Evolutionary conservation across 2,113 vertebrate genomes (phyloP).

Genomic region (Eulemur macaco): DNA sequence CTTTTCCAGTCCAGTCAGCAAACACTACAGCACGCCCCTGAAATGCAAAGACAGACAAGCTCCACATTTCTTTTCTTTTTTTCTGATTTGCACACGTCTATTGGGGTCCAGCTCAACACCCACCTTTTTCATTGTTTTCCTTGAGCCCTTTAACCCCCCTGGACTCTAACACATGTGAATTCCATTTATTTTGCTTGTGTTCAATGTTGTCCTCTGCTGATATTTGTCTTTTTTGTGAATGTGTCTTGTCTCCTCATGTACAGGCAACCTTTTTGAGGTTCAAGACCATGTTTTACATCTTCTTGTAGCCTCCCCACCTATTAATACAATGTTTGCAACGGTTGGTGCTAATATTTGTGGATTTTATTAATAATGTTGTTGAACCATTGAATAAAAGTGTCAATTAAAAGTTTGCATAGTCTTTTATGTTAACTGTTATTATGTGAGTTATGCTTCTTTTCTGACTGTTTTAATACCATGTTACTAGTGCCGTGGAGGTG

Average conservation of each 20-base stretch:
- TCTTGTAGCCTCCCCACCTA: not conserved
- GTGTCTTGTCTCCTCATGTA: not conserved
- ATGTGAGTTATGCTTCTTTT: not conserved
- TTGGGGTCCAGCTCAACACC: not conserved
- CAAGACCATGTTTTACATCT: not conserved
- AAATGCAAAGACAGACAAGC: conserved; percentile 17
- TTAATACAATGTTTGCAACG: not conserved
- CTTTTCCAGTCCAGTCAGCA: conserved; percentile 61
- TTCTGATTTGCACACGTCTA: not conserved
- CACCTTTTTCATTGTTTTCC: not conserved
- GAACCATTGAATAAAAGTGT: not conserved
- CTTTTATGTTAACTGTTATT: not conserved
- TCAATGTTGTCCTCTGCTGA: not conserved
- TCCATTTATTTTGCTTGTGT: not conserved
- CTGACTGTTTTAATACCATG: not conserved
- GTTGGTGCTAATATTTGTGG: not conserved
- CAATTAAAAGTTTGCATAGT: not conserved
- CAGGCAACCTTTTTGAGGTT: not conserved
- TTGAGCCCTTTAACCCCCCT: not conserved
- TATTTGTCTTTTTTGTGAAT: not conserved
- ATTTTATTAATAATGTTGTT: conserved; percentile 2
- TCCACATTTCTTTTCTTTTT: not conserved
- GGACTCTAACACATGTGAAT: not conserved
- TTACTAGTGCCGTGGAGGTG: not conserved
- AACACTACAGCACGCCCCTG: not conserved